Base-by-base conservation (phyloP, 2,888 invertebrate genomes). In the Villa cingulata region DNA sequence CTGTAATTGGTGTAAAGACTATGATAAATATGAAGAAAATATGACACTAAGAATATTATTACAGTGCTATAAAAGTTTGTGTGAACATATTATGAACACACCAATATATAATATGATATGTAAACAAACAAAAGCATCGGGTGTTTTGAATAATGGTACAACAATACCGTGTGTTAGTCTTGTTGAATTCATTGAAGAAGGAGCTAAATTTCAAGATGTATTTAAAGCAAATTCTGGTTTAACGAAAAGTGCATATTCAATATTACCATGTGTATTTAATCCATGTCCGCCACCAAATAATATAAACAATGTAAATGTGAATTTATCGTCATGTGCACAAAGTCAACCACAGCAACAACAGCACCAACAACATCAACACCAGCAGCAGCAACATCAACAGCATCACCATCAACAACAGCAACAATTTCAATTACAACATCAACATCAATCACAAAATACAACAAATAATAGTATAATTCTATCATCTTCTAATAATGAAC, bases 61-160 rank as follows among this genome's bases (percentile, higher is more conserved):
- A 49, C 83, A 87, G 65, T 90, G 91, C 70, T 92, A 90, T 64
- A 87, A 87, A 68, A 85, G 86, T 62, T 74, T 92, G 52, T 92
- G 92, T 72, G 80, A 83, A 62, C 87, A 86, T 68, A 74, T 92
- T 58, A 78, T 81, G 58, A 80, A 77, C 49, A 82, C 85, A 3
- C 74, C 78, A 37, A 76, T 86, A 50, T 87, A 82, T 64, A 52
- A 50, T 0, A 55, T 59, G 37, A 57, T 68, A 29, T 54, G 58
- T 29, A 54, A 55, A 32, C 56, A 77, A 75, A 61, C 74, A 69
- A 46, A 41, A 15, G 27, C 19, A 73, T 56, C 69, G 70, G 12
- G 55, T 50, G 52, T 54, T 56, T 4, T 54, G 10, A 49, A 45
- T 7, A 55, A 48, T 47, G 56, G 55, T 10, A 19, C 53, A 1